A percentile compares a stretch with the other conserved stretches of the same genome.
These are phyloP conservation scores for Apis laboriosa DNA, from an alignment of 1,140 invertebrate genomes.

Conservation along the genomic window DNA sequence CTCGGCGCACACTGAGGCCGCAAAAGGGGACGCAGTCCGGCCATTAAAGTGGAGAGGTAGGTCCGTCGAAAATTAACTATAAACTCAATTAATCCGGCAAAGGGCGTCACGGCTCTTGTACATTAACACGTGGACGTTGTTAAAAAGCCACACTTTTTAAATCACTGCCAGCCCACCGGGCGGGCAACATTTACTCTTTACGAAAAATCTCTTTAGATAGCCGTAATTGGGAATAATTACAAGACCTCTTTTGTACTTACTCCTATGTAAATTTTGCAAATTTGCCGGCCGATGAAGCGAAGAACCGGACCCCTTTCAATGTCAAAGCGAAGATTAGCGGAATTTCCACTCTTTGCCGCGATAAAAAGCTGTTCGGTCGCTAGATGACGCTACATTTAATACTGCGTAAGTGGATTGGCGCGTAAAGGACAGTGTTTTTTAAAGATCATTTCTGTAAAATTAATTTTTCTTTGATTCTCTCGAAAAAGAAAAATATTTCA, in stretches of 20 bases:
- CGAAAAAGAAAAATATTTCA: too few relatives aligned
- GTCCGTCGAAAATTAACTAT: constrained; percentile 63
- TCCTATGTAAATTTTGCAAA: neutral
- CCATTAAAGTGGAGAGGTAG: constrained; percentile 57
- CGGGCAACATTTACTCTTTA: constrained; percentile 39
- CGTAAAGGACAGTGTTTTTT: too few relatives aligned
- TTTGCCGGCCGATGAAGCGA: neutral
- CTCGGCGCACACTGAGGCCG: constrained; percentile 27
- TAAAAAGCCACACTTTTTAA: constrained; percentile 49
- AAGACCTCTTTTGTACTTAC: neutral
- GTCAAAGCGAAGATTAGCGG: neutral
- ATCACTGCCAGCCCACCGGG: constrained; percentile 19
- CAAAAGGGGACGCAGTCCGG: constrained; percentile 25
- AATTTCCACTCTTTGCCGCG: constrained; percentile 1
- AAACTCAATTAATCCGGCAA: constrained; percentile 63
- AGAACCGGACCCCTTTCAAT: neutral
- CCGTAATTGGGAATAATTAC: constrained; percentile 42
- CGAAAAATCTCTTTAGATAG: constrained; percentile 29
- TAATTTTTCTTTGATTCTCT: too few relatives aligned
- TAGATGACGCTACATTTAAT: too few relatives aligned
- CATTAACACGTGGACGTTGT: constrained; percentile 49
- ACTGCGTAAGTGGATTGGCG: too few relatives aligned
- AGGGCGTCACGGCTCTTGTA: constrained; percentile 34
- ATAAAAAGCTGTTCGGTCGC: neutral
- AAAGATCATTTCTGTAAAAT: too few relatives aligned